Evolutionary conservation across 2,888 invertebrate genomes (phyloP), one percentile per base, ranked within the genome.

Genomic region (Amiota minor): DNA sequence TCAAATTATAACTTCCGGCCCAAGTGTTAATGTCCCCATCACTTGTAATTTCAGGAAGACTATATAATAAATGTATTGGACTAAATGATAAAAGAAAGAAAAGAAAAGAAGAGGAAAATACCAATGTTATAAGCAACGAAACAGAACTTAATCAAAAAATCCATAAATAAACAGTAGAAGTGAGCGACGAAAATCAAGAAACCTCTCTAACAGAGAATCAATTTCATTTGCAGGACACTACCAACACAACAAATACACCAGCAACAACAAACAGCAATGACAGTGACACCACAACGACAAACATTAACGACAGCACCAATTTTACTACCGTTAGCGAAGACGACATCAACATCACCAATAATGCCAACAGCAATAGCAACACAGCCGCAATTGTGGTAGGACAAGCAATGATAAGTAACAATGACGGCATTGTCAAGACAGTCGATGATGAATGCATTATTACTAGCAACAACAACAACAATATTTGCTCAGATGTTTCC

Each of bases 201-300:
- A 18, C 8, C 16, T 16, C 10, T 16, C 74, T 82, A 78, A 85
- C 80, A 75, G 75, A 74, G 73, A 77, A 79, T 77, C 78, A 75
- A 78, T 80, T 73, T 85, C 76, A 78, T 80, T 83, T 83, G 45
- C 83, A 83, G 83, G 82, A 86, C 80, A 82, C 82, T 80, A 80
- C 79, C 82, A 78, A 65, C 72, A 79, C 35, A 35, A 10, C 59
- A 70, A 35, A 56, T 59, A 59, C 71, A 78, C 18, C 16, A 56
- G 16, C 75, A 75, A 18, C 65, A 65, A 23, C 64, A 72, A 56
- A 23, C 73, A 72, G 12, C 47, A 75, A 18, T 67, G 75, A 76
- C 75, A 74, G 75, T 72, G 76, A 67, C 78, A 72, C 70, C 73
- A 69, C 53, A 35, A 70, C 59, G 45, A 35, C 62, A 62, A 59